Conservation (phyloP, 2,888 invertebrate genomes). For the Synergus gifuensis region DNA sequence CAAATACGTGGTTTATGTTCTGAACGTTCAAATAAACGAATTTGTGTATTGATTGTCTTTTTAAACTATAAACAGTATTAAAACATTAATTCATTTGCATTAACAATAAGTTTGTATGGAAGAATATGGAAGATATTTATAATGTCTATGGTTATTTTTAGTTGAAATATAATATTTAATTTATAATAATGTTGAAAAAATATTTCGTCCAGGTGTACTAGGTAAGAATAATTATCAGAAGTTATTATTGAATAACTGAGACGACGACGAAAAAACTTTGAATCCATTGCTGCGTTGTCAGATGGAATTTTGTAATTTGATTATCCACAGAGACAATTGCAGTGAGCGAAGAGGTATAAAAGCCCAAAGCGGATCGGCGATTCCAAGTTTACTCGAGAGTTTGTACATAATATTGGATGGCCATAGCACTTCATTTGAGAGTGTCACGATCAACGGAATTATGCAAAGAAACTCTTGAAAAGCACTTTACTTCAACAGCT, state of each 20-base stretch:
- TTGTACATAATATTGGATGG: slow-evolving; percentile 25
- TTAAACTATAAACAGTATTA: no score
- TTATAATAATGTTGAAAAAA: no score
- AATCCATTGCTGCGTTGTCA: slow-evolving; percentile 51
- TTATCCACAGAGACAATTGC: slow-evolving; percentile 5
- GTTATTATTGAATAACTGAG: slow-evolving; percentile 57
- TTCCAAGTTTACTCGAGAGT: slow-evolving; percentile 20
- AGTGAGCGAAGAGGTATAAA: not conserved
- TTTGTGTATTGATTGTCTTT: no score
- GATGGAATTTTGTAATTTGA: slow-evolving; percentile 57
- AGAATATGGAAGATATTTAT: no score
- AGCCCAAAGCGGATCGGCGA: not conserved
- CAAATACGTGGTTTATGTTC: no score
- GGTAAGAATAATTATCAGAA: slow-evolving; percentile 56
- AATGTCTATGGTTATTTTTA: no score
- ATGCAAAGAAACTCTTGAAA: slow-evolving; percentile 12
- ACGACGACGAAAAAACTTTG: slow-evolving; percentile 37
- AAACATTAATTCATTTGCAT: no score
- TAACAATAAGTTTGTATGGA: no score
- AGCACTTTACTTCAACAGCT: slow-evolving; percentile 11
- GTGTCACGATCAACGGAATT: not conserved
- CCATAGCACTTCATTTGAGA: slow-evolving; percentile 18
- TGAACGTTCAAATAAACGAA: no score
- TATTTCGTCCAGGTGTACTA: not conserved
- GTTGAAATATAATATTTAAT: no score